Base-by-base conservation (phyloP, 2,888 invertebrate species). In the Mesoligia furuncula region DNA sequence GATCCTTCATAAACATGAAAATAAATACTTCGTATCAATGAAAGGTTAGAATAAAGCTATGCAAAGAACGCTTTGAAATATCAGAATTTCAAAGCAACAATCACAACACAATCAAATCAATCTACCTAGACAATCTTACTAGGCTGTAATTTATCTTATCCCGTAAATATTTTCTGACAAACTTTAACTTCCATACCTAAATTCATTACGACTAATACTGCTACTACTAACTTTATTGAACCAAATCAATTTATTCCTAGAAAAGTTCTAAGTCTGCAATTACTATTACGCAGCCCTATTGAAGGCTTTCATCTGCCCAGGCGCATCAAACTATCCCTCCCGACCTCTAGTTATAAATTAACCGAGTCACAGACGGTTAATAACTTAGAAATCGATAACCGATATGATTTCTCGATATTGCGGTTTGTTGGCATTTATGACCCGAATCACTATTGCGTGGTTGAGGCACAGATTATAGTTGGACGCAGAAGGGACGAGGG, bases 381-480 rank as follows among this genome's bases (percentile, higher is more conserved):
- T 93, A 93, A 90, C 87, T 89, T 91, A 90, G 91, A 91, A 92
- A 93, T 92, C 92, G 91, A 93, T 93, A 92, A 90, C 90, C 89
- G 89, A 93, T 92, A 90, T 91, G 90, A 91, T 91, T 90, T 88
- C 88, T 87, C 73, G 79, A 81, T 86, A 87, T 89, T 90, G 92
- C 90, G 91, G 92, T 92, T 92, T 87, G 88, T 85, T 87, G 85
- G 85, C 85, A 74, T 87, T 87, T 87, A 79, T 87, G 89, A 86
- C 87, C 89, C 89, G 87, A 88, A 90, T 91, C 87, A 88, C 87
- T 88, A 90, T 91, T 89, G 90, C 88, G 31, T 70, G 74, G 76
- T 64, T 13, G 8, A 20, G 75, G 3, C 71, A 77, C n/a, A 77
- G 83, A 83, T 67, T 71, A 73, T 75, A 0, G 1, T 2, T 15